A percentile compares a stretch with the other conserved stretches of the same genome.
Evolutionary conservation across 1,140 invertebrate species (phyloP).

Genomic region (Euborellia annulipes): DNA sequence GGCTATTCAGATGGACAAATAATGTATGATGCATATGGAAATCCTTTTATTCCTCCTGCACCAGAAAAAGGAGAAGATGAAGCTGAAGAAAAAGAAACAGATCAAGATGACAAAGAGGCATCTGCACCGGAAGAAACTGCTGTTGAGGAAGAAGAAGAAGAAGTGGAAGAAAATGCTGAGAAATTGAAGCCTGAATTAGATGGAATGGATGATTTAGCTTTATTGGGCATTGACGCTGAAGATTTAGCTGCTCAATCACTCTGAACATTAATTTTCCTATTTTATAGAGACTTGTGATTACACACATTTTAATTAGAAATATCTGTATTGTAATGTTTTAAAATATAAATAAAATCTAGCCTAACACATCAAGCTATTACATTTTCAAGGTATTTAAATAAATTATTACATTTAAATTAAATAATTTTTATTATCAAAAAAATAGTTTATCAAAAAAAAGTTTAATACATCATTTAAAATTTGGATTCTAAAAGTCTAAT

Average conservation of each 20-base stretch:
- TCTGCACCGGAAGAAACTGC: slow-evolving; percentile 8
- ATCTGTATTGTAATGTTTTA: too few species aligned
- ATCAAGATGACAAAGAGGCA: not conserved
- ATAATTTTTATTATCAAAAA: too few species aligned
- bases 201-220: slow-evolving; percentile 29
- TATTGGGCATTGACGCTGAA: slow-evolving; percentile 32
- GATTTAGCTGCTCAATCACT: slow-evolving; percentile 20
- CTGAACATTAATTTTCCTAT: not conserved
- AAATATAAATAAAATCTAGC: too few species aligned
- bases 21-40: not conserved
- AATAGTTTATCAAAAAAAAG: too few species aligned
- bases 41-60: slow-evolving; percentile 1
- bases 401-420: too few species aligned
- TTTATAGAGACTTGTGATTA: not conserved
- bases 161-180: slow-evolving; percentile 8
- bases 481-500: too few species aligned
- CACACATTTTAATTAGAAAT: not conserved
- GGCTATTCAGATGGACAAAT: not conserved
- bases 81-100: not conserved
- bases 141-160: slow-evolving; percentile 12
- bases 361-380: too few species aligned
- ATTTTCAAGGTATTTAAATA: too few species aligned
- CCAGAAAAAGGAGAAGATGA: not conserved
- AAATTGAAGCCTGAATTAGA: slow-evolving; percentile 1
- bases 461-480: too few species aligned